Evolutionary conservation across 1,140 invertebrate species (phyloP), one percentile per base, ranked within the genome.

Genomic region (Drosophila leontia): DNA sequence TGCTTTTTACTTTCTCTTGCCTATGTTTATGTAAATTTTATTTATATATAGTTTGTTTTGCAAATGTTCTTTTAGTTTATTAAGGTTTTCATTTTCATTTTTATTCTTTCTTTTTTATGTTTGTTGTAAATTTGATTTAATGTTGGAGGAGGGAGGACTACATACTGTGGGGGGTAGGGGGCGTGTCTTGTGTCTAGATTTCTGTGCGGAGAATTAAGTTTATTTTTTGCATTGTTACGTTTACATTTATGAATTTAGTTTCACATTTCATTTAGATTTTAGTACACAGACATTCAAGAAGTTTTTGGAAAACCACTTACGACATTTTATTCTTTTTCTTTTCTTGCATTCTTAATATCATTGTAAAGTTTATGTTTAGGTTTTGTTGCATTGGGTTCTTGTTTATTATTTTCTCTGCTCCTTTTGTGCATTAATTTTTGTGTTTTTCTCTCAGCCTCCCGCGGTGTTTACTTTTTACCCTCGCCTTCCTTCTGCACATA

Each of bases 401-500:
- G 64, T 41, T 80, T 82, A 44, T 61, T 48, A 39, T 58, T 50
- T 32, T 39, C 61, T 58, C 70, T 61, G 50, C 48, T 71, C 34
- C 23, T 45, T 48, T 75, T 80, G 56, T 74, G 65, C 67, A 48
- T 69, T n/a, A 55, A 69, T 51, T 57, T 26, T 35, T 60, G 37
- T 53, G 47, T 64, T 42, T 41, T 35, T 74, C 55, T 55, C 62
- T 74, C 86, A 91, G 87, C 82, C 77, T 91, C 83, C 57, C 72
- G 59, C 63, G 83, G 71, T 55, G 56, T 51, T 80, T 64, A 91
- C 48, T 90, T 91, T 34, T 83, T 90, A 37, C 53, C 67, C 29
- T 88, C 85, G 63, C 19, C 65, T 47, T 81, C 82, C 71, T 92
- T 92, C 53, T 92, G 80, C 70, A 92, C 91, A 56, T 94, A 94